Percentiles rank a stretch among this genome's conserved stretches.
Evolutionary conservation across 2,797 vertebrate species (phyloP).

Genomic region (Knipowitschia caucasica): DNA sequence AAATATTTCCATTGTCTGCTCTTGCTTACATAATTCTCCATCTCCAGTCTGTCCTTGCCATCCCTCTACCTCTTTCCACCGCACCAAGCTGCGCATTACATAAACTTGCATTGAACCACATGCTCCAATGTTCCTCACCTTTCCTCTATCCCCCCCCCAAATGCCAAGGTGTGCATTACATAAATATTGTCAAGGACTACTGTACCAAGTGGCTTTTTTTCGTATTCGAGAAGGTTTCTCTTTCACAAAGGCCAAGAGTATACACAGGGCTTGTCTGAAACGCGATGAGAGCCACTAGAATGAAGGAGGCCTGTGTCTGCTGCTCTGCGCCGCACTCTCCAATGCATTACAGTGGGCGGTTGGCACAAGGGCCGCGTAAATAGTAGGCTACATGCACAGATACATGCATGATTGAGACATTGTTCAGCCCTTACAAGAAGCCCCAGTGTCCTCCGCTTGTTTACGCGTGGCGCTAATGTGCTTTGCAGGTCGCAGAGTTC

Average conservation of each 20-base stretch:
- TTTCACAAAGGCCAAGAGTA: slow-evolving; percentile 60
- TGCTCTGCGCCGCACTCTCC: slow-evolving; percentile 20
- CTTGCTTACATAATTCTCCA: slow-evolving; percentile 67
- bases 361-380: slow-evolving; percentile 39
- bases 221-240: slow-evolving; percentile 64
- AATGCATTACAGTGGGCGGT: slow-evolving; percentile 28
- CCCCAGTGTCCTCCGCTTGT: slow-evolving; percentile 42
- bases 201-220: slow-evolving; percentile 34
- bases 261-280: slow-evolving; percentile 63
- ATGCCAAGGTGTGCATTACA: slow-evolving; percentile 65
- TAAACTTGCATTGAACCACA: slow-evolving; percentile 67
- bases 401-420: slow-evolving; percentile 42
- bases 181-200: slow-evolving; percentile 63
- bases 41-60: slow-evolving; percentile 13
- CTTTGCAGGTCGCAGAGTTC: slow-evolving; percentile 60
- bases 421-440: slow-evolving; percentile 47
- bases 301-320: slow-evolving; percentile 48
- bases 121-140: slow-evolving; percentile 47
- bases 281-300: slow-evolving; percentile 61
- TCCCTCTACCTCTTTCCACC: slow-evolving; percentile 56
- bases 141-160: slow-evolving; percentile 23
- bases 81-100: slow-evolving; percentile 62
- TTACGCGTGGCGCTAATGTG: slow-evolving; percentile 62
- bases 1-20: slow-evolving; percentile 77
- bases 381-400: slow-evolving; percentile 23